These are phyloP conservation scores for Acanthopagrus latus DNA, from an alignment of 2,797 vertebrate genomes.

Conservation along the genomic window DNA sequence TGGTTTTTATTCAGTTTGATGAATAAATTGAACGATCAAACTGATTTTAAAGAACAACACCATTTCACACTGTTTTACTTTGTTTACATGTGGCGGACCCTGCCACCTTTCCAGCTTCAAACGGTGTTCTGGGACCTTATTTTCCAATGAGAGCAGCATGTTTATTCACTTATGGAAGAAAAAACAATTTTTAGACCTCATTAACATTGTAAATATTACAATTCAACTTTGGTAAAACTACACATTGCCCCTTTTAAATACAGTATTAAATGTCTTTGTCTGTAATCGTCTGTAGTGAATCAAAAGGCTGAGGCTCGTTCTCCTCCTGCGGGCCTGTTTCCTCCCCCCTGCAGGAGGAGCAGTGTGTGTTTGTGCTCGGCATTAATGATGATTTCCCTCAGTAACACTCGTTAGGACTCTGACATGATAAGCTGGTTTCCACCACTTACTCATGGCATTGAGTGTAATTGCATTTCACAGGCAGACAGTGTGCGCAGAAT, in stretches of 20 bases:
- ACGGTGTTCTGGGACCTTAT: no score
- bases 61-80: no score
- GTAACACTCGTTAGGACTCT: constrained; percentile 77
- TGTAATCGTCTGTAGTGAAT: neutral
- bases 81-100: no score
- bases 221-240: no score
- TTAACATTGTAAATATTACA: no score
- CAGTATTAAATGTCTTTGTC: neutral
- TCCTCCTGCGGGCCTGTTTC: constrained; percentile 20
- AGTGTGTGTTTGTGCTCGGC: constrained; percentile 58
- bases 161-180: no score
- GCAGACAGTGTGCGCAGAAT: constrained; percentile 59
- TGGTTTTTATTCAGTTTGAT: no score
- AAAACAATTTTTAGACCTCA: no score
- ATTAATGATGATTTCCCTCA: constrained; percentile 76
- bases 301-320: neutral
- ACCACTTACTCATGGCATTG: constrained; percentile 74
- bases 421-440: constrained; percentile 77
- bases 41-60: no score
- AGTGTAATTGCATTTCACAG: constrained; percentile 79
- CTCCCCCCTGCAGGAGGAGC: constrained; percentile 22
- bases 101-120: no score
- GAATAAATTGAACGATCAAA: no score
- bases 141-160: no score
- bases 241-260: neutral